Evolutionary conservation across 2,888 invertebrate genomes (phyloP).

Genomic region (Lochmaea crataegi): DNA sequence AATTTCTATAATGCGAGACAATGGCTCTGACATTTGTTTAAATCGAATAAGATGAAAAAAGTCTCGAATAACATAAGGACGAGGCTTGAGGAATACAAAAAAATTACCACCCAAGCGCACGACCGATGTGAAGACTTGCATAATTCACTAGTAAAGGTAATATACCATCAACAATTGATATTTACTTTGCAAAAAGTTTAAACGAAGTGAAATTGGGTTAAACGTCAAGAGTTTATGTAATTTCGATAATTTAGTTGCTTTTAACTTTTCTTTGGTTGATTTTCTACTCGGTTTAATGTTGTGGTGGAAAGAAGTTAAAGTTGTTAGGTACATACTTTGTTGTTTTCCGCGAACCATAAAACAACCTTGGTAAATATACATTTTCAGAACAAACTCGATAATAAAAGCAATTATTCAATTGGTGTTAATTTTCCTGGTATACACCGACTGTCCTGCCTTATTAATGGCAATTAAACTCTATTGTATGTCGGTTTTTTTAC

Average conservation of each 20-base stretch:
- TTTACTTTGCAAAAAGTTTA: constrained; percentile 6
- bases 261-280: neutral
- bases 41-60: neutral
- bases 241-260: constrained; percentile 8
- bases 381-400: constrained; percentile 9
- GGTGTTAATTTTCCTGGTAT: constrained; percentile 30
- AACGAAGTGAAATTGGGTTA: constrained; percentile 7
- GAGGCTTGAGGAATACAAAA: constrained; percentile 17
- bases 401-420: constrained; percentile 30
- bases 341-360: neutral
- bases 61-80: constrained; percentile 1
- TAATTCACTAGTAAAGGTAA: constrained; percentile 13
- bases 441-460: constrained; percentile 18
- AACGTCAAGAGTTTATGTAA: neutral
- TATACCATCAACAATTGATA: constrained; percentile 6
- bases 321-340: neutral
- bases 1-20: neutral
- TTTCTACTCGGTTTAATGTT: neutral
- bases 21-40: constrained; percentile 7
- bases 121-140: constrained; percentile 13
- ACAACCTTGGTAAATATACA: constrained; percentile 4
- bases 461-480: constrained; percentile 21
- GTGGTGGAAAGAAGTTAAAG: neutral
- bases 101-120: constrained; percentile 15
- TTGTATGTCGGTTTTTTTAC: too few relatives aligned